A percentile compares a stretch with the other conserved stretches of the same genome.
phyloP scores from a whole-genome alignment of 2,888 invertebrate genomes.

The Pterobdella sp. region DNA sequence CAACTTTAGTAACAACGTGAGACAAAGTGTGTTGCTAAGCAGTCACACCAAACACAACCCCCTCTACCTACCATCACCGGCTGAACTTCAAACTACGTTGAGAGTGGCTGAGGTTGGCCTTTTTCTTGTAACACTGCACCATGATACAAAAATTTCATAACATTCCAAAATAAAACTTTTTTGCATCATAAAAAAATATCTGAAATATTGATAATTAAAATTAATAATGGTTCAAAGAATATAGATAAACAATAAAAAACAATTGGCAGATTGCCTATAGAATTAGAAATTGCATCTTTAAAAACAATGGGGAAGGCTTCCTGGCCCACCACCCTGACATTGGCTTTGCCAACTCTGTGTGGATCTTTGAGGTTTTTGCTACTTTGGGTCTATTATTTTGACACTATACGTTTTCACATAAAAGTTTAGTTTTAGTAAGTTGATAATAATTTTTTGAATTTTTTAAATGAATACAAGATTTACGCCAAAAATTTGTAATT shows the following conservation, averaged over 20 bases:
- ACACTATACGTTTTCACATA: neutral
- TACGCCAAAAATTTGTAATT: too few relatives aligned
- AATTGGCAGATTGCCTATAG: neutral
- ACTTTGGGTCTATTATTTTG: neutral
- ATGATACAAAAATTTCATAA: too few relatives aligned
- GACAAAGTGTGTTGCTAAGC: constrained; percentile 38
- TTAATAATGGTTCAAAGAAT: neutral
- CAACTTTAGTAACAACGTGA: constrained; percentile 5
- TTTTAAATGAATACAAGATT: too few relatives aligned
- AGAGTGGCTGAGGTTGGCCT: constrained; percentile 83
- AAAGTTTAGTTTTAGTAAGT: too few relatives aligned
- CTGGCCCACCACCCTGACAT: constrained; percentile 81
- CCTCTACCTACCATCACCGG: constrained; percentile 47
- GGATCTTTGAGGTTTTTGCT: constrained; percentile 73
- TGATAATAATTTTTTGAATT: neutral
- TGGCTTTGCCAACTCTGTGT: constrained; percentile 88
- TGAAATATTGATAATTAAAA: neutral
- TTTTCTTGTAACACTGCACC: constrained; percentile 69
- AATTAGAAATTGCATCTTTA: constrained; percentile 41
- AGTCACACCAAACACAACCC: constrained; percentile 49
- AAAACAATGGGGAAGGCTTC: constrained; percentile 73
- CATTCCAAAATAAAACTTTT: neutral
- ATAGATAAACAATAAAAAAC: neutral
- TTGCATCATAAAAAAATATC: neutral
- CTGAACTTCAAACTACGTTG: constrained; percentile 42